Base-by-base conservation (phyloP, 2,113 vertebrate genomes). In the Canis aureus region DNA sequence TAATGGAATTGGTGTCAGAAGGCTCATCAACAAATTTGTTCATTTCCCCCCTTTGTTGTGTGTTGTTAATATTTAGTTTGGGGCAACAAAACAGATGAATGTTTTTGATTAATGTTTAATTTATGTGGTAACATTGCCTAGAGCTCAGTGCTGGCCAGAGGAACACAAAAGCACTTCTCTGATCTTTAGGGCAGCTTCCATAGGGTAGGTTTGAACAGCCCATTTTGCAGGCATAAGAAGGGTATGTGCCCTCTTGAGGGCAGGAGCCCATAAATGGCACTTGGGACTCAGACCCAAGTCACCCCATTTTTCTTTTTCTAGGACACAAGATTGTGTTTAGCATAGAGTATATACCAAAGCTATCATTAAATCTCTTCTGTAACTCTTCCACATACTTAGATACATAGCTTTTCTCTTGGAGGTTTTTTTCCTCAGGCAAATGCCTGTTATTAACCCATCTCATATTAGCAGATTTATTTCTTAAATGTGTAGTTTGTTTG, bases 51-150 rank as follows among this genome's bases (percentile, higher is more conserved):
- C 29, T 32, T 76, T 62, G 25, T 19, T 5, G 64, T 88, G 11
- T 57, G 3, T 66, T 79, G 76, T 23, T 59, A n/a, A 8, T 73
- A 51, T 38, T 97, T 87, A 92, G 20, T 19, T 49, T 20, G 74
- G 51, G n/a, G 53, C 73, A 38, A 51, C n/a, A 69, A 15, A 60
- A 57, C 25, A 25, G 38, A 25, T 25, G 16, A 2, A 9, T 69
- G 27, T 51, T 95, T 78, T 78, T 71, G 23, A 88, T 53, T 86
- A 82, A 15, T 60, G 19, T 89, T 95, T 89, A 66, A 35, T 92
- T 74, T 59, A 32, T 19, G 17, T 51, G 82, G 27, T 59, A n/a
- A 60, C 32, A 11, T 13, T 27, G 8, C 43, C n/a, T 64, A 32
- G 76, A 78, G 49, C 27, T 29, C 38, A 8, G 27, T 32, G 9